A percentile compares a stretch with the other conserved stretches of the same genome.
phyloP scores from a whole-genome alignment of 2,888 invertebrate species.

The Nowickia ferox region DNA sequence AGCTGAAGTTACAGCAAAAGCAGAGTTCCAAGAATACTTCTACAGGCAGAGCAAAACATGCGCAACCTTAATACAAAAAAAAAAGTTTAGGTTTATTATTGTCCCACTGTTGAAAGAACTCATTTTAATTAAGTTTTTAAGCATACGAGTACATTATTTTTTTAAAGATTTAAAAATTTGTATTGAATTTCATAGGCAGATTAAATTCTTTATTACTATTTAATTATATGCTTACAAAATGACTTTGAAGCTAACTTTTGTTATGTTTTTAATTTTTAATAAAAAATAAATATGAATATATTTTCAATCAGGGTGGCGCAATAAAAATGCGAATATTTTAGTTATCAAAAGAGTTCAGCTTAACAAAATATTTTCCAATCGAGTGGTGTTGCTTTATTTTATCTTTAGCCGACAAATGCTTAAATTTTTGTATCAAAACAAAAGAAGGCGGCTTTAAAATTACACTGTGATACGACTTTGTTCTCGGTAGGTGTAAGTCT shows the following conservation, averaged over 20 bases:
- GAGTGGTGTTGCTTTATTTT: not conserved
- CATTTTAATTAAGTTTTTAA: not conserved
- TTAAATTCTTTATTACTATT: constrained; percentile 36
- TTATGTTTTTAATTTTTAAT: not conserved
- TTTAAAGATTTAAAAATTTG: constrained; percentile 1
- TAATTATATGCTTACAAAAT: constrained; percentile 28
- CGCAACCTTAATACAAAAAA: constrained; percentile 2
- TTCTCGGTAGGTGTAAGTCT: not conserved
- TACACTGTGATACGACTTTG: not conserved
- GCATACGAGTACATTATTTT: not conserved
- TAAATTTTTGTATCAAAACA: not conserved
- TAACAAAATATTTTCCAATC: not conserved
- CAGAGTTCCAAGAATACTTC: not conserved
- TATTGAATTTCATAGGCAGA: constrained; percentile 46
- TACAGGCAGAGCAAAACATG: not conserved
- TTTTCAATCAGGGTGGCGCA: constrained; percentile 20
- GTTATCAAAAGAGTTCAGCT: not conserved
- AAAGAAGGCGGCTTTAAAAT: not conserved
- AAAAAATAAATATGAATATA: not conserved
- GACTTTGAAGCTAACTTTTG: constrained; percentile 2
- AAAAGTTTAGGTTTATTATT: not conserved
- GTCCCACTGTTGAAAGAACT: constrained; percentile 6
- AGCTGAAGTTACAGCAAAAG: not conserved
- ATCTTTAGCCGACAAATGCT: not conserved
- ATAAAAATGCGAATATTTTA: constrained; percentile 2